Percentiles rank a stretch among this genome's conserved stretches.
These are phyloP conservation scores for Fulmarus glacialis DNA, from an alignment of 2,113 vertebrate genomes.

Conservation along the genomic window DNA sequence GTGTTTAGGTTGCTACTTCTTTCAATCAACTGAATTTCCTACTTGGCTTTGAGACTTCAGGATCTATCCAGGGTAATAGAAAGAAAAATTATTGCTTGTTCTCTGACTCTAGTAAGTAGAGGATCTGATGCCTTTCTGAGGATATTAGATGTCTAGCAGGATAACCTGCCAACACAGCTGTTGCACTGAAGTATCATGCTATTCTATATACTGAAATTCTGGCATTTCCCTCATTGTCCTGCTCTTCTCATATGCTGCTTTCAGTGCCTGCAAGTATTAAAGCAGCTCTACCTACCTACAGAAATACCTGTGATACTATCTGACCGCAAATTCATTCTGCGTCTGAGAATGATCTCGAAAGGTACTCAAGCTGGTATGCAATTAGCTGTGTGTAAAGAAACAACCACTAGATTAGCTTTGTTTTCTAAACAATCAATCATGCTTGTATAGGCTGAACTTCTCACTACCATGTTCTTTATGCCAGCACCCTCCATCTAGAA, in stretches of 20 bases:
- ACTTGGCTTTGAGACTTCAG: background rate
- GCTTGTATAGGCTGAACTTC: background rate
- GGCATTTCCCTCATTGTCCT: background rate
- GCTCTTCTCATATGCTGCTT: background rate
- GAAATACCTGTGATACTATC: constrained; percentile 7
- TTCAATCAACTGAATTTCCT: background rate
- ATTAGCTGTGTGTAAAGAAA: constrained; percentile 31
- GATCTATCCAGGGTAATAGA: background rate
- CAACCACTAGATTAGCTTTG: constrained; percentile 10
- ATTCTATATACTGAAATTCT: background rate
- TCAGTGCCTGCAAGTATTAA: background rate
- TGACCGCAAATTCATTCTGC: constrained; percentile 41
- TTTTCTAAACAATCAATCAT: constrained; percentile 17
- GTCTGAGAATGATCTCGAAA: background rate
- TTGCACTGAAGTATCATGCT: background rate
- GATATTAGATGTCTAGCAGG: background rate
- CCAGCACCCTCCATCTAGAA: background rate
- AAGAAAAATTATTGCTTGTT: background rate
- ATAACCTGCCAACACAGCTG: background rate
- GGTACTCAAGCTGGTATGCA: background rate
- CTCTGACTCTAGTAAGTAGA: background rate
- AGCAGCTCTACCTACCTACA: background rate
- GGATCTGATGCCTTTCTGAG: background rate
- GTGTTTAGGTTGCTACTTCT: background rate
- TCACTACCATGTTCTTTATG: background rate